A percentile compares a stretch with the other conserved stretches of the same genome.
These are phyloP conservation scores for Sporophila hypoxantha DNA, from an alignment of 2,113 vertebrate genomes.

Conservation along the genomic window DNA sequence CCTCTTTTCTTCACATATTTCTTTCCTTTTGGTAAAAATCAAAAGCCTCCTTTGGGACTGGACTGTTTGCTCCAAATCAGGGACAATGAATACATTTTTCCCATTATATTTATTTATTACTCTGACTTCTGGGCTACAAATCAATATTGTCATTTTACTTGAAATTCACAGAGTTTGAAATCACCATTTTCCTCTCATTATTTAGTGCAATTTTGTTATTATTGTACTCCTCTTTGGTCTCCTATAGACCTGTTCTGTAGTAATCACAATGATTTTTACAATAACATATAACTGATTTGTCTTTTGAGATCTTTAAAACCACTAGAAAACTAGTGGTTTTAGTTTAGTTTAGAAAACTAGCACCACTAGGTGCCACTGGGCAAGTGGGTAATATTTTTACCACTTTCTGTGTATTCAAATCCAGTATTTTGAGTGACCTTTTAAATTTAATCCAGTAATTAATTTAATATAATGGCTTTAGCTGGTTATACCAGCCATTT, in stretches of 20 bases:
- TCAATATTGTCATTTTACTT: background rate
- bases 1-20: background rate
- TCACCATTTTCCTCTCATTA: background rate
- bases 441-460: background rate
- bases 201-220: background rate
- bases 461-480: background rate
- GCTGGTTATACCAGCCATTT: background rate
- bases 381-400: background rate
- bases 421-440: background rate
- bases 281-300: background rate
- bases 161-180: background rate
- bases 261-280: background rate
- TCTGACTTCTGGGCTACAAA: background rate
- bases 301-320: background rate
- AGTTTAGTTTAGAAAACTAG: no score
- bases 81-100: background rate
- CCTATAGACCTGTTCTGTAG: background rate
- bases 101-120: background rate
- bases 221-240: background rate
- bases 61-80: background rate
- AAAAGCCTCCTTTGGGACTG: background rate
- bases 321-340: background rate
- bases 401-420: background rate
- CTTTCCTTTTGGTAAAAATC: background rate
- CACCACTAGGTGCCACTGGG: background rate